Conservation (phyloP, 2,113 vertebrate species). For the Acanthisitta chloris region DNA sequence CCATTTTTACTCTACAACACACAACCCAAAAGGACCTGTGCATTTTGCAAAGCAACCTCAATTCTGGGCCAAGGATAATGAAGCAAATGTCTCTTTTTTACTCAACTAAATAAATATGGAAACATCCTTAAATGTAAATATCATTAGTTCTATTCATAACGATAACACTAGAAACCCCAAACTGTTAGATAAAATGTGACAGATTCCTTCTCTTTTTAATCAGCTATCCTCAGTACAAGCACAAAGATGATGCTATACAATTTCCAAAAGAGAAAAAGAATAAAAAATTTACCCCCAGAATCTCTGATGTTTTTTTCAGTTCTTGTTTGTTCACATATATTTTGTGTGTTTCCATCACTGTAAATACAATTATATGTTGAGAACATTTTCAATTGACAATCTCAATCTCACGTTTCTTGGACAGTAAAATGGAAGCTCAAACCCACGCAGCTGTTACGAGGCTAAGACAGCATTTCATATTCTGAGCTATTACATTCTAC, state of each 20-base stretch:
- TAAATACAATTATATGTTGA: constrained; percentile 36
- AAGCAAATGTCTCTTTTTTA: background rate
- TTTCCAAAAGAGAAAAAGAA: background rate
- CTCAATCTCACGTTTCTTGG: background rate
- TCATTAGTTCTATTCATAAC: background rate
- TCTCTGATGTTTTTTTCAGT: constrained; percentile 82
- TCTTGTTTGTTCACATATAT: constrained; percentile 84
- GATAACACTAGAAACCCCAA: background rate
- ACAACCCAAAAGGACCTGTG: background rate
- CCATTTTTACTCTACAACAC: background rate
- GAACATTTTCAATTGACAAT: background rate
- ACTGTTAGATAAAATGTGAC: background rate
- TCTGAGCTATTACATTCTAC: background rate
- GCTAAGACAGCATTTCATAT: background rate
- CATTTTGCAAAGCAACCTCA: background rate
- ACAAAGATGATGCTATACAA: background rate
- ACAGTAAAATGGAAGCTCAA: background rate
- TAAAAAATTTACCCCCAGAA: constrained; percentile 80
- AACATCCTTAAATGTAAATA: background rate
- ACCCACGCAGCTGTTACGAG: background rate
- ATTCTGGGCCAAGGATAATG: background rate
- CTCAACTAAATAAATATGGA: background rate
- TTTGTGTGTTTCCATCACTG: constrained; percentile 88
- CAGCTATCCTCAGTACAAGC: background rate
- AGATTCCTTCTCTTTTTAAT: background rate